phyloP scores from a whole-genome alignment of 2,888 invertebrate species.

The Agonopterix alstromeriana region DNA sequence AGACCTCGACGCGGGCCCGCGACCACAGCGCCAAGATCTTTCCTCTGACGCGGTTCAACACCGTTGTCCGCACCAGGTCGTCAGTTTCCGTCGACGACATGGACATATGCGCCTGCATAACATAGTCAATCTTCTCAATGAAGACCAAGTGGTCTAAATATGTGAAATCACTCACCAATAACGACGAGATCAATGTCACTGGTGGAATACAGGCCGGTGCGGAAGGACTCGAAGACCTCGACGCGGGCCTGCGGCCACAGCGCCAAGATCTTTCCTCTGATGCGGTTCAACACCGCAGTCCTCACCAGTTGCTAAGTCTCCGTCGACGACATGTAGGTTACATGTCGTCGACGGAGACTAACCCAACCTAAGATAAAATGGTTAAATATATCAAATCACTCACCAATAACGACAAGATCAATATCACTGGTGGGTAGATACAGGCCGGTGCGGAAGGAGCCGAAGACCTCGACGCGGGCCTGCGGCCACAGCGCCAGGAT shows the following conservation, averaged over 20 bases:
- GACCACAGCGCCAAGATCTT: slow-evolving; percentile 95
- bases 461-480: slow-evolving; percentile 97
- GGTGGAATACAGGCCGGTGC: slow-evolving; percentile 98
- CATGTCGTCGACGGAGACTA: too few species aligned
- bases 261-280: slow-evolving; percentile 89
- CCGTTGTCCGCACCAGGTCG: slow-evolving; percentile 90
- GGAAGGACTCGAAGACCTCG: slow-evolving; percentile 98
- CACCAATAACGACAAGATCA: slow-evolving; percentile 80
- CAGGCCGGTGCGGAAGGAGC: slow-evolving; percentile 97
- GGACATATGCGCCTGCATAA: too few species aligned
- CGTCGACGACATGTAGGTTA: slow-evolving; percentile 97
- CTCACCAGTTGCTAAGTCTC: slow-evolving; percentile 93
- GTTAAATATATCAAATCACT: slow-evolving; percentile 18
- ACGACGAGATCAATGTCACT: slow-evolving; percentile 85
- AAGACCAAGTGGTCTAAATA: background rate
- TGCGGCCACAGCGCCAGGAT: slow-evolving; percentile 94
- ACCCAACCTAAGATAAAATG: background rate
- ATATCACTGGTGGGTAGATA: slow-evolving; percentile 97
- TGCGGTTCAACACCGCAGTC: slow-evolving; percentile 91
- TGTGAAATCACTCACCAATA: slow-evolving; percentile 71
- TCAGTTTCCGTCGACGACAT: slow-evolving; percentile 96
- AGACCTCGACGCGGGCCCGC: slow-evolving; percentile 95
- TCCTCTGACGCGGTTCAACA: slow-evolving; percentile 91
- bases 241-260: slow-evolving; percentile 97
- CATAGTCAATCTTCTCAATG: too few species aligned